Conservation (phyloP, 2,888 invertebrate species). For the Trissonchulus latispiculum region DNA sequence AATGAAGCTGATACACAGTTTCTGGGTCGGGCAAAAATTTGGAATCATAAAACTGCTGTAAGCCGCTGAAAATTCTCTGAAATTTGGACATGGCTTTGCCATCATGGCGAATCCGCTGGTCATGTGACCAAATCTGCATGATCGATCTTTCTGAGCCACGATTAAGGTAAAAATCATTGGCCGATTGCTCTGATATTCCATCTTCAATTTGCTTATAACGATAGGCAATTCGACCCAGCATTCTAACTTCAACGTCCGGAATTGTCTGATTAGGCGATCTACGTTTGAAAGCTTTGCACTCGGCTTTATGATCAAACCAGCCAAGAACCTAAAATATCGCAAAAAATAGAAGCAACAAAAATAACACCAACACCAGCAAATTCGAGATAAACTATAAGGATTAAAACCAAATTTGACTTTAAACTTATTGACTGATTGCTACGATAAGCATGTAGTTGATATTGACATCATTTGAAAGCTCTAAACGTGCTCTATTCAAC, state of each 20-base stretch:
- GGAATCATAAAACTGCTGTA: conserved; percentile 33
- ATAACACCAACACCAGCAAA: too few species aligned
- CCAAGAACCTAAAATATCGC: conserved; percentile 28
- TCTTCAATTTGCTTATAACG: conserved; percentile 34
- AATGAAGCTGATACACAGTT: conserved; percentile 39
- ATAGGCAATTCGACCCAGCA: conserved; percentile 37
- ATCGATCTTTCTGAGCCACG: conserved; percentile 34
- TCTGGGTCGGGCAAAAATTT: conserved; percentile 35
- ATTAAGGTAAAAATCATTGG: conserved; percentile 27
- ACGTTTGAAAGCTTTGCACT: conserved; percentile 33
- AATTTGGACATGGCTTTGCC: conserved; percentile 34
- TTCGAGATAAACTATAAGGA: too few species aligned
- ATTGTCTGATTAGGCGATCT: conserved; percentile 15
- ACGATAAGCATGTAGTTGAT: too few species aligned
- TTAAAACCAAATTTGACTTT: too few species aligned
- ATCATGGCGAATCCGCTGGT: conserved; percentile 35
- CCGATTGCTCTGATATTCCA: conserved; percentile 30
- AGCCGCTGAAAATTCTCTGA: conserved; percentile 22
- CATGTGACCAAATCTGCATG: conserved; percentile 40
- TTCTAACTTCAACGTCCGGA: conserved; percentile 37
- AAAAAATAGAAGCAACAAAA: too few species aligned
- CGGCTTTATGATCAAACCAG: conserved; percentile 38
- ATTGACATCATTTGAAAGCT: too few species aligned
- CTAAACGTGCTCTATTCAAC: too few species aligned
- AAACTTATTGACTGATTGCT: too few species aligned